A percentile compares a stretch with the other conserved stretches of the same genome.
These are phyloP conservation scores for Papilio polyxenes DNA, from an alignment of 1,140 invertebrate species.

Conservation along the genomic window DNA sequence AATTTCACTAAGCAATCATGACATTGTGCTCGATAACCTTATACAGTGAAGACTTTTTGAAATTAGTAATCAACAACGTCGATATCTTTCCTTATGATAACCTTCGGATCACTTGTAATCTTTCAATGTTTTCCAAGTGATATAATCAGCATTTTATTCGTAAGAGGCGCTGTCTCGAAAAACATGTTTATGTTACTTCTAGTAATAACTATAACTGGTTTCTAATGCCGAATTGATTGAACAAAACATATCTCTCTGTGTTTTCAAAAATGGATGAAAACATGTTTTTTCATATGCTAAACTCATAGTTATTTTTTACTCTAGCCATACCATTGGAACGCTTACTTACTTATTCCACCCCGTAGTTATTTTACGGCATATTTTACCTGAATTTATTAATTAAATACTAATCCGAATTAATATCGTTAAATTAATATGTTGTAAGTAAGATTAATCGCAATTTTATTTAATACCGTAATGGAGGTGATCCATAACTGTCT, in stretches of 20 bases:
- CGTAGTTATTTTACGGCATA: background rate
- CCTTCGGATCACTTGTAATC: background rate
- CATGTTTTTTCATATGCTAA: too few relatives aligned
- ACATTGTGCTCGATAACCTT: too few relatives aligned
- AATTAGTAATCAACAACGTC: too few relatives aligned
- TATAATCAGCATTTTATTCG: background rate
- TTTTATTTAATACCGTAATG: constrained; percentile 64
- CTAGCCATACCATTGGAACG: background rate
- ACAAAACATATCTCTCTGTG: too few relatives aligned
- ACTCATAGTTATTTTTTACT: background rate
- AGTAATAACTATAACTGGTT: background rate
- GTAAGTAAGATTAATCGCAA: constrained; percentile 51
- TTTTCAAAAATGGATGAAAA: too few relatives aligned
- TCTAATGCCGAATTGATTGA: too few relatives aligned
- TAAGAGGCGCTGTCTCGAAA: background rate
- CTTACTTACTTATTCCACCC: background rate
- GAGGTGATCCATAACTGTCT: constrained; percentile 74
- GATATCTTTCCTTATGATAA: background rate
- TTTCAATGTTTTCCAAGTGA: background rate
- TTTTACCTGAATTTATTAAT: background rate
- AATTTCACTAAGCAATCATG: too few relatives aligned
- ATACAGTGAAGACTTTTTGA: too few relatives aligned
- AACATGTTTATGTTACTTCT: background rate
- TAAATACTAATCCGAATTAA: background rate
- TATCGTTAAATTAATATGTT: constrained; percentile 37